Conservation (phyloP, 2,113 vertebrate genomes). For the Oreotragus oreotragus region DNA sequence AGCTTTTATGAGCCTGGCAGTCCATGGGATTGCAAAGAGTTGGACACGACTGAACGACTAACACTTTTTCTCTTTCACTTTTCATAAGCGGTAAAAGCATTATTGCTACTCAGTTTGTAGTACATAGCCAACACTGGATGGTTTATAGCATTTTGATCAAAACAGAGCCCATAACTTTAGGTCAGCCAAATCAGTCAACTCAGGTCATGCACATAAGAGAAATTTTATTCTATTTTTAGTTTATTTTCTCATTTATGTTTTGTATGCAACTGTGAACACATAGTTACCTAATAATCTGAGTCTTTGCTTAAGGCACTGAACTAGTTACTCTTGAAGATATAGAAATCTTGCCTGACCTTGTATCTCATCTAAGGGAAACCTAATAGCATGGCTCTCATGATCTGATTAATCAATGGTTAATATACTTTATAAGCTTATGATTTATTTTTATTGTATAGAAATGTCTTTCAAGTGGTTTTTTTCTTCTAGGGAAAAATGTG, state of each 20-base stretch:
- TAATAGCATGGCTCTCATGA: background rate
- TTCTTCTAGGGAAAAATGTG: conserved; percentile 13
- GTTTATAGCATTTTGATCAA: conserved; percentile 1
- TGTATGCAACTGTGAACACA: background rate
- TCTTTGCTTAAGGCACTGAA: background rate
- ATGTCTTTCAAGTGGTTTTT: conserved; percentile 50
- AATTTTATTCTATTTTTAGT: background rate
- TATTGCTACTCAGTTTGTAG: background rate
- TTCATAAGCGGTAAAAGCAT: background rate
- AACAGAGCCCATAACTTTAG: background rate
- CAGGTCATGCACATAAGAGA: background rate
- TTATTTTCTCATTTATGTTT: background rate
- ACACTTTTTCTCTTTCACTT: background rate
- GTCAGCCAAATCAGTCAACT: background rate
- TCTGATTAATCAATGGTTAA: conserved; percentile 46
- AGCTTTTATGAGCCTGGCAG: background rate
- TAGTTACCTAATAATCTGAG: background rate
- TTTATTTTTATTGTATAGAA: conserved; percentile 54
- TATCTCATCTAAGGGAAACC: background rate
- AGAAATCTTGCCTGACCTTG: background rate
- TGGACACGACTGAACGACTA: background rate
- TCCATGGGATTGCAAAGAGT: background rate
- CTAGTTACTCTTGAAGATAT: background rate
- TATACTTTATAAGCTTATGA: conserved; percentile 26
- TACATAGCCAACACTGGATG: background rate